Percentiles rank a stretch among this genome's conserved stretches.
Evolutionary conservation across 2,888 invertebrate species (phyloP).

Genomic region (Adela reaumurella): DNA sequence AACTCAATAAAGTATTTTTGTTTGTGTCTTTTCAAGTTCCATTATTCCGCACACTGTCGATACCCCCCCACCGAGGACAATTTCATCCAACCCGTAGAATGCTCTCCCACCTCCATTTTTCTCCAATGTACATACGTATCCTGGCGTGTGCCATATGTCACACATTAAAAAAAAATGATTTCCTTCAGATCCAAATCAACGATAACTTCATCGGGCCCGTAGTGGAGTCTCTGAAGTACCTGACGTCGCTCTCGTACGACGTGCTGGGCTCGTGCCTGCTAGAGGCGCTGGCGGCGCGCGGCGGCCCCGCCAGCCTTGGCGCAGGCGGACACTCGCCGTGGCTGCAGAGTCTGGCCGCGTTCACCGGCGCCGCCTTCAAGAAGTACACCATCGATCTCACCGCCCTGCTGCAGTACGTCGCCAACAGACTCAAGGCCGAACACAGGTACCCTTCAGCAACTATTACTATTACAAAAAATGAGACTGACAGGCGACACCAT

Average conservation of each 20-base stretch:
- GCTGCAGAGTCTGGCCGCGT: conserved; percentile 92
- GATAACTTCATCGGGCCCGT: conserved; percentile 95
- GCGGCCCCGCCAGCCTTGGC: conserved; percentile 65
- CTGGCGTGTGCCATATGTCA: too few species aligned
- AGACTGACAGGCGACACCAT: neutral
- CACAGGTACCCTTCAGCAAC: conserved; percentile 71
- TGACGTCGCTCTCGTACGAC: conserved; percentile 93
- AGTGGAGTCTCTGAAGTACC: conserved; percentile 94
- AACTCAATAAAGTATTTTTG: too few species aligned
- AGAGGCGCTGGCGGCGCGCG: conserved; percentile 71
- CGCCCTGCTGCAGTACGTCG: conserved; percentile 93
- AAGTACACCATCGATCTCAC: conserved; percentile 96
- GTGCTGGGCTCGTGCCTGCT: conserved; percentile 93
- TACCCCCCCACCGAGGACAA: too few species aligned
- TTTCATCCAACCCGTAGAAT: too few species aligned
- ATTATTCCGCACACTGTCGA: too few species aligned
- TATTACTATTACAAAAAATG: neutral
- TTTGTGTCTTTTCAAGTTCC: too few species aligned
- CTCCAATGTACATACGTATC: too few species aligned
- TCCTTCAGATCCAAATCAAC: conserved; percentile 87
- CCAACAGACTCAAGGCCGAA: conserved; percentile 93
- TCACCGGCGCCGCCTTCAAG: conserved; percentile 94
- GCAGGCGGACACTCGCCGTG: conserved; percentile 90
- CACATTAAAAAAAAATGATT: too few species aligned
- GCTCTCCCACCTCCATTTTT: too few species aligned